These are phyloP conservation scores for Meghimatium bilineatum DNA, from an alignment of 2,888 invertebrate species.

Conservation along the genomic window DNA sequence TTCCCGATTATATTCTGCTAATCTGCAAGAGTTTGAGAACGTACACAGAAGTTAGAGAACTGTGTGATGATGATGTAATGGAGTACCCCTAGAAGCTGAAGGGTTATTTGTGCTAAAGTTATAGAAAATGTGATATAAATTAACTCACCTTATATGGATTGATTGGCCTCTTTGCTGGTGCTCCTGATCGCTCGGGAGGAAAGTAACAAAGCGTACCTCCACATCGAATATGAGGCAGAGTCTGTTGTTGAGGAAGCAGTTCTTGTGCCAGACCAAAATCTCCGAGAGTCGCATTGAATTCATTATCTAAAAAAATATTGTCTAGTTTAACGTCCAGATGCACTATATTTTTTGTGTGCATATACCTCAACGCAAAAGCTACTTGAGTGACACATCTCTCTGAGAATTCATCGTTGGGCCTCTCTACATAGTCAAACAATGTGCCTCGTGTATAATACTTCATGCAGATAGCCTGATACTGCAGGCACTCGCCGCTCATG, in stretches of 20 bases:
- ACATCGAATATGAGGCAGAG: background rate
- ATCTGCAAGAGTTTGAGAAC: no score
- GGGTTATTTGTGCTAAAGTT: no score
- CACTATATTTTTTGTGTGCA: background rate
- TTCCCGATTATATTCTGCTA: no score
- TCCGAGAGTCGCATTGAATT: background rate
- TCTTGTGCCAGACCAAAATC: background rate
- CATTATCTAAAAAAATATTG: conserved; percentile 5
- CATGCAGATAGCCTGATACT: conserved; percentile 11
- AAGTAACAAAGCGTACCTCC: conserved; percentile 10
- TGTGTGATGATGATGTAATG: no score
- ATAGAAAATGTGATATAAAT: no score
- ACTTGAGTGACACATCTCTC: background rate
- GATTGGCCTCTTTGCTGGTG: background rate
- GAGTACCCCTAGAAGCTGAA: no score
- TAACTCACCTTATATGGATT: conserved; percentile 18
- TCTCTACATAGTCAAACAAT: background rate
- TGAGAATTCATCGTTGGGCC: background rate
- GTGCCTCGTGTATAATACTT: background rate
- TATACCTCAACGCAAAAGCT: background rate
- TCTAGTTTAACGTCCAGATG: conserved; percentile 11
- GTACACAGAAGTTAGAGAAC: no score
- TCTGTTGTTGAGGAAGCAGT: background rate
- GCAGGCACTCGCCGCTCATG: background rate
- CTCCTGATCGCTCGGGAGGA: background rate